Evolutionary conservation across 1,140 invertebrate genomes (phyloP).

Genomic region (Anastatus disparis): DNA sequence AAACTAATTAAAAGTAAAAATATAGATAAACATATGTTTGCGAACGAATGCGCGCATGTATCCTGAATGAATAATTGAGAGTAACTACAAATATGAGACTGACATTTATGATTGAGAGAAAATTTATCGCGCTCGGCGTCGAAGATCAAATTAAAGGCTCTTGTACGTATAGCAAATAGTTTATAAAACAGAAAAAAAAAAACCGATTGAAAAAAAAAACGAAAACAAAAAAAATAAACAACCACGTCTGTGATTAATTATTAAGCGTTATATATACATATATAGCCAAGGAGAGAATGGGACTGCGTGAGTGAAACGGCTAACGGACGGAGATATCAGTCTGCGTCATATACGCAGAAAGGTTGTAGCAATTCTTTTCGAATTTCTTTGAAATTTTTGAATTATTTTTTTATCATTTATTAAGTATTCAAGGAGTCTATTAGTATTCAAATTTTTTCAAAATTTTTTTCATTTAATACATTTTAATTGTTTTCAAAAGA

Average conservation of each 20-base stretch:
- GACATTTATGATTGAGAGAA: constrained; percentile 30
- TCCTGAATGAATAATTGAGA: no score
- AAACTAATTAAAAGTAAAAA: no score
- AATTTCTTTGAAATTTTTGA: no score
- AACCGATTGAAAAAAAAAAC: constrained; percentile 2
- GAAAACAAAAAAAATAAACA: constrained; percentile 47
- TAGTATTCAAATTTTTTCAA: no score
- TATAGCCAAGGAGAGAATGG: constrained; percentile 51
- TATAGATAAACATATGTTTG: not conserved
- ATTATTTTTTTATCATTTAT: no score
- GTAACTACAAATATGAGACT: constrained; percentile 32
- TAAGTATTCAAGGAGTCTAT: no score
- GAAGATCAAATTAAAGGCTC: constrained; percentile 48
- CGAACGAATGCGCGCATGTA: not conserved
- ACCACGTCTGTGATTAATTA: constrained; percentile 60
- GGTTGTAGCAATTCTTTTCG: not conserved
- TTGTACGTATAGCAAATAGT: constrained; percentile 51
- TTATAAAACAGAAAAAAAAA: constrained; percentile 15
- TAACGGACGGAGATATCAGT: no score
- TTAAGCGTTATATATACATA: constrained; percentile 50
- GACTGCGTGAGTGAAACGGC: constrained; percentile 22
- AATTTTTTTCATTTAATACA: no score
- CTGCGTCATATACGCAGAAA: no score
- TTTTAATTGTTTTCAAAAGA: no score
- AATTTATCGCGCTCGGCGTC: constrained; percentile 50